phyloP scores from a whole-genome alignment of 2,797 vertebrate species.

The Threskiornis aethiopicus region DNA sequence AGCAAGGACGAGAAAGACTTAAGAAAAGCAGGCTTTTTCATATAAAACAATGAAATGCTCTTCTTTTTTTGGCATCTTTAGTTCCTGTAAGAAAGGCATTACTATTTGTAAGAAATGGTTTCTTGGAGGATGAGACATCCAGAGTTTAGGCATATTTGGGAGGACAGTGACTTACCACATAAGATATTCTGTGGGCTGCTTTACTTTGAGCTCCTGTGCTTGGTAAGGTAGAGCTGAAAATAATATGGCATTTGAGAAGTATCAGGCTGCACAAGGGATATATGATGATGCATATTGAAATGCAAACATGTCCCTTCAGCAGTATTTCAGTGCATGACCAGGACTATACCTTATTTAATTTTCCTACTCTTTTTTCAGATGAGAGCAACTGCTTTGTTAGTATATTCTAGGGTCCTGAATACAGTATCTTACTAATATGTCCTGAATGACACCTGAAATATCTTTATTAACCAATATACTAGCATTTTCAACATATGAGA shows the following conservation, averaged over 20 bases:
- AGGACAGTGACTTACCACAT: not conserved
- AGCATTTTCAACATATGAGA: not conserved
- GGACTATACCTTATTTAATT: not conserved
- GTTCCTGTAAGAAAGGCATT: not conserved
- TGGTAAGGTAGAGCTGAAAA: not conserved
- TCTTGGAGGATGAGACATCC: not conserved
- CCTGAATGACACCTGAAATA: conserved; percentile 12
- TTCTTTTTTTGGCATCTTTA: not conserved
- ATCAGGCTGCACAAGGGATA: not conserved
- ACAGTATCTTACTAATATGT: conserved; percentile 19
- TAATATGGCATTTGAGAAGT: not conserved
- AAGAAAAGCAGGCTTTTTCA: not conserved
- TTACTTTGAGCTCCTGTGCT: not conserved
- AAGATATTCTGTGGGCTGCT: not conserved
- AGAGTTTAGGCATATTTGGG: not conserved
- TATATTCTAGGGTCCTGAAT: not conserved
- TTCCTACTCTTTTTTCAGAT: not conserved
- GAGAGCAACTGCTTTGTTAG: not conserved
- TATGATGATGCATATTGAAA: not conserved
- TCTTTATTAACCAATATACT: not conserved
- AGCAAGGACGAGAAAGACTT: not conserved
- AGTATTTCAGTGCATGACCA: not conserved
- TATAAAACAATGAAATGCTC: not conserved
- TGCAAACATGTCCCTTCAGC: not conserved
- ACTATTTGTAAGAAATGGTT: not conserved